These are phyloP conservation scores for Odiellus spinosus DNA, from an alignment of 2,888 invertebrate genomes.

Conservation along the genomic window DNA sequence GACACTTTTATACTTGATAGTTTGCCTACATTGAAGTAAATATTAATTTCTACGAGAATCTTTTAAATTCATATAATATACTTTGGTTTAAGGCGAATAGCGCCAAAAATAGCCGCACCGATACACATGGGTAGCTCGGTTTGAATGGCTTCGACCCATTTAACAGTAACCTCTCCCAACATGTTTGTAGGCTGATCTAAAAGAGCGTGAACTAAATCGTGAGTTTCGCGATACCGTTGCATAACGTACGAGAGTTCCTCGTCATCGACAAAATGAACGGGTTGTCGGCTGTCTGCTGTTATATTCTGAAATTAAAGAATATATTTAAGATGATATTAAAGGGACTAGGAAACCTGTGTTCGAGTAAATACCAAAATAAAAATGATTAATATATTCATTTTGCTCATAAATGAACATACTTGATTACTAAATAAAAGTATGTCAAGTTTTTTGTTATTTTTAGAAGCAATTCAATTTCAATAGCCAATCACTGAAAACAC, in stretches of 20 bases:
- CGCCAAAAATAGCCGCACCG: constrained; percentile 81
- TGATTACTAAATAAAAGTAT: too few species aligned
- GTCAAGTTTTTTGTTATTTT: too few species aligned
- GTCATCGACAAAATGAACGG: constrained; percentile 82
- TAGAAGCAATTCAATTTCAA: too few species aligned
- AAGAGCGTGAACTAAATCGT: constrained; percentile 82
- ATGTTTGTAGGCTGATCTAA: constrained; percentile 87
- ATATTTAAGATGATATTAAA: constrained; percentile 2
- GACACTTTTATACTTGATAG: constrained; percentile 53
- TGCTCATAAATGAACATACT: too few species aligned
- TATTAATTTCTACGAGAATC: not conserved
- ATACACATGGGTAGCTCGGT: constrained; percentile 90
- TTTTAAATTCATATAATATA: constrained; percentile 26
- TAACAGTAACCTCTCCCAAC: constrained; percentile 64
- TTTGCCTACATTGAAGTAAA: constrained; percentile 40
- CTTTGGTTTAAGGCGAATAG: constrained; percentile 67
- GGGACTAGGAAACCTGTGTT: constrained; percentile 21
- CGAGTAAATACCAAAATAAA: too few species aligned
- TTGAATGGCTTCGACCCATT: constrained; percentile 96
- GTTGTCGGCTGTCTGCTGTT: constrained; percentile 74
- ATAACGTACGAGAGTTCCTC: constrained; percentile 83
- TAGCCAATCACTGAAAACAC: too few species aligned
- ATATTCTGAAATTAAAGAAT: constrained; percentile 44
- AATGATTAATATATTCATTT: too few species aligned
- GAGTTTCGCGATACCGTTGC: constrained; percentile 91